A percentile compares a stretch with the other conserved stretches of the same genome.
These are phyloP conservation scores for Pteruthius melanotis DNA, from an alignment of 2,113 vertebrate species.

Conservation along the genomic window DNA sequence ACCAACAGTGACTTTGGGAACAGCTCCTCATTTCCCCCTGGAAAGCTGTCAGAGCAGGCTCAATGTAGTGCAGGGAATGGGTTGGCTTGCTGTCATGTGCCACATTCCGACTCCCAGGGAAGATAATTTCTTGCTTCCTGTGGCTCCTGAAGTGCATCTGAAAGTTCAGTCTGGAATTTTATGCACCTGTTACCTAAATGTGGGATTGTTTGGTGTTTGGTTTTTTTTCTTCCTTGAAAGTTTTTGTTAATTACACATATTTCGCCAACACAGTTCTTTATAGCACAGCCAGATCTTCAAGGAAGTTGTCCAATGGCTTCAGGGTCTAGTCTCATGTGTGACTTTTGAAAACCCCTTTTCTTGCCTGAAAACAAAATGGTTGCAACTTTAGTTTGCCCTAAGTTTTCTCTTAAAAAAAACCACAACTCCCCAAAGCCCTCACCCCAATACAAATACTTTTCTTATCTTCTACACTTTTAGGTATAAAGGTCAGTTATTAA, in stretches of 20 bases:
- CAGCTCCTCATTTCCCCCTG: background rate
- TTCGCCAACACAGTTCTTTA: constrained; percentile 84
- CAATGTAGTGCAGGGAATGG: rapidly evolving
- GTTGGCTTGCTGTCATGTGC: background rate
- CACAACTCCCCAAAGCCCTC: background rate
- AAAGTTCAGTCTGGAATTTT: background rate
- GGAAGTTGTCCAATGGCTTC: constrained; percentile 76
- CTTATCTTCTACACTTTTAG: background rate
- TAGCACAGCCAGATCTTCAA: constrained; percentile 81
- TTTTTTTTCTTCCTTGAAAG: background rate
- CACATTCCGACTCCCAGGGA: background rate
- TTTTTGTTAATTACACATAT: constrained; percentile 30
- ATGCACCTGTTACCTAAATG: background rate
- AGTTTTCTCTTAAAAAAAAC: background rate
- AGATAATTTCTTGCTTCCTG: background rate
- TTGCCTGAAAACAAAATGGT: constrained; percentile 74
- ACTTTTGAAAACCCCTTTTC: constrained; percentile 88
- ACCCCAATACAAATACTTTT: background rate
- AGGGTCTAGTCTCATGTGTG: constrained; percentile 85
- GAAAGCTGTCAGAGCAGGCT: background rate
- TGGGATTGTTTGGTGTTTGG: background rate
- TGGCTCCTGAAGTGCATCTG: background rate
- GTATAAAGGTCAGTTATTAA: background rate
- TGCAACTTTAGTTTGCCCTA: background rate
- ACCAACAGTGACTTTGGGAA: background rate